Base-by-base conservation (phyloP, 2,888 invertebrate genomes). In the Aleiodes leptofemur region DNA sequence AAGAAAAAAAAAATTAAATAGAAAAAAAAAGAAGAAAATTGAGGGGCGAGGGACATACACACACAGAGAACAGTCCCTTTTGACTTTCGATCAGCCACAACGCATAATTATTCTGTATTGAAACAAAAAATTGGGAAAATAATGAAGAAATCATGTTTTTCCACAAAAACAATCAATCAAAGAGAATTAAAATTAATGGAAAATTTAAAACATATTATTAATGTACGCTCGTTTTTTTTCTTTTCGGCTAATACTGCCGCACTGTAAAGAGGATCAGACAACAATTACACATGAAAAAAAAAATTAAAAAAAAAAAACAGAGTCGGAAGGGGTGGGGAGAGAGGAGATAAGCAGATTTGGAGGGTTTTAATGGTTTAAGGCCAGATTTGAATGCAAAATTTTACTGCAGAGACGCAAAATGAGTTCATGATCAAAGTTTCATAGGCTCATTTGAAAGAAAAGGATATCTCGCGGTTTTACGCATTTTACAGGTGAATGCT, bases 1-100 rank as follows among this genome's bases (percentile, higher is more conserved):
- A 85, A 83, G 80, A 82, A 78, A 80, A 69, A 23, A 82, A 78
- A 80, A 69, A 23, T 69, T 34, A 61, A 74, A 59, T 55, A 70
- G 64, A 55, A 61, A 66, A 57, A 29, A 71, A 71, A 72, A 14
- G 6, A 14, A 38, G 55, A 29, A 71, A 71, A 72, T 23, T 9
- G 29, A 38, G 55, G 34, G 51, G 38, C 16, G n/a, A 71, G 43
- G 68, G 14, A 6, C 14, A 23, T 23, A 23, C 1, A 23, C 2
- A 23, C 23, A 23, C 23, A 23, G 43, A 23, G 59, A 59, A 4
- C 23, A 53, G 55, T 43, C 69, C 23, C 43, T 9, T 9, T 43
- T 43, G 43, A 57, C 48, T 72, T 72, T 61, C 23, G n/a, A 61
- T 66, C 56, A 53, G 34, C 73, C 55, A 51, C 51, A 64, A 61